Evolutionary conservation across 2,113 vertebrate species (phyloP).

Genomic region (Epinephelus moara): DNA sequence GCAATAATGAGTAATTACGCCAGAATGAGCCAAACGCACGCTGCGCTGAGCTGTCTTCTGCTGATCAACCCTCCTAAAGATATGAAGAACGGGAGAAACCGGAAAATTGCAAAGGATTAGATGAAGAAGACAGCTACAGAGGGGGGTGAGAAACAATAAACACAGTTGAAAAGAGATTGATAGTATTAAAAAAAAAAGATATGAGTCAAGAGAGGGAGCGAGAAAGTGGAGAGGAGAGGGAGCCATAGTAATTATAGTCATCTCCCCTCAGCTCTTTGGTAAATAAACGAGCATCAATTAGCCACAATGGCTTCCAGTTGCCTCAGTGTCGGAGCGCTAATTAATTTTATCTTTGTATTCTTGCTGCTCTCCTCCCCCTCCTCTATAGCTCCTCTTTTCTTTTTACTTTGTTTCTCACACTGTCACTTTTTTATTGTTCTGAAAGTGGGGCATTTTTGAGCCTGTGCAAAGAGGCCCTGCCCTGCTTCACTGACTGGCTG

Average conservation of each 20-base stretch:
- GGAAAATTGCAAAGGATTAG: slow-evolving; percentile 35
- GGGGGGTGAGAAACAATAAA: slow-evolving; percentile 38
- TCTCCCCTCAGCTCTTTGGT: slow-evolving; percentile 56
- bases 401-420: not conserved
- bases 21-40: slow-evolving; percentile 21
- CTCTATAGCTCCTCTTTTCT: not conserved
- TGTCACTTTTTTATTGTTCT: not conserved
- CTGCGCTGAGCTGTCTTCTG: slow-evolving; percentile 46
- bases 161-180: slow-evolving; percentile 36
- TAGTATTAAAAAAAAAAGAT: slow-evolving; percentile 14
- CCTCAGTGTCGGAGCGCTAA: slow-evolving; percentile 43
- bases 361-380: slow-evolving; percentile 25
- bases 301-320: slow-evolving; percentile 58
- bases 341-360: slow-evolving; percentile 51
- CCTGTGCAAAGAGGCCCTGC: not conserved
- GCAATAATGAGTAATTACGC: slow-evolving; percentile 59
- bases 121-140: slow-evolving; percentile 29
- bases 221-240: slow-evolving; percentile 21
- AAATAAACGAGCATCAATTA: slow-evolving; percentile 72
- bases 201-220: slow-evolving; percentile 9
- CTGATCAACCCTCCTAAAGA: slow-evolving; percentile 46
- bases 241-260: slow-evolving; percentile 54
- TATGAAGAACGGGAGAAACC: slow-evolving; percentile 13
- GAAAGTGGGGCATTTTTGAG: not conserved
- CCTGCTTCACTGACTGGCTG: not conserved